Base-by-base conservation (phyloP, 2,113 vertebrate genomes). In the Pardalotus punctatus region DNA sequence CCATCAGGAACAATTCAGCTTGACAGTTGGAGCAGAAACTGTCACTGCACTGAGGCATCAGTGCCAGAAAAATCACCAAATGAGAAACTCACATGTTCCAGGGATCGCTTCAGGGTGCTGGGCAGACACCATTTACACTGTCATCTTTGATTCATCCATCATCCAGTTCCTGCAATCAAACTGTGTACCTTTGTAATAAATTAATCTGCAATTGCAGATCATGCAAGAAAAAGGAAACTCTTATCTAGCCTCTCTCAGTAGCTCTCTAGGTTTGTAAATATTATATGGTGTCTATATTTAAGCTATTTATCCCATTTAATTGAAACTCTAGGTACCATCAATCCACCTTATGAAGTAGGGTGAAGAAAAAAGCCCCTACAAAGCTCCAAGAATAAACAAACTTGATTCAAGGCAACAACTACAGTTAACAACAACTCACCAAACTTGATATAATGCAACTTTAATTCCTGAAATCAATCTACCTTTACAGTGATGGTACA, bases 31-130 rank as follows among this genome's bases (percentile, higher is more conserved):
- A 93, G 81, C 67, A 90, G 83, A 91, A 93, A 74, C 86, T 95
- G 95, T 89, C 94, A 83, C 90, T 72, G 92, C 74, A 65, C 40
- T 18, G 36, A 93, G 85, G 61, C 86, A 83, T 89, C 90, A 58
- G 78, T 86, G 94, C 93, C 94, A 93, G 81, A 93, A 87, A 96
- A 94, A 95, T 94, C 86, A 91, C 92, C 90, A 94, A 88, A 87
- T 90, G 88, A 93, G 86, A 96, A 92, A 91, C 65, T 83, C 2
- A 3, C 77, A 57, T 92, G 62, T 96, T 93, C 25, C 85, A 90
- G 70, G 82, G 93, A 93, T 96, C 64, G 67, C 90, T 86, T 40
- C 4, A 9, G 81, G 90, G 90, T 92, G 65, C 76, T 7, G 42
- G 84, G 88, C 73, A 92, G 64, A 88, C 85, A 90, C 74, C 81